Conservation (phyloP, 2,888 invertebrate genomes). For the Drosophila paucipuncta region DNA sequence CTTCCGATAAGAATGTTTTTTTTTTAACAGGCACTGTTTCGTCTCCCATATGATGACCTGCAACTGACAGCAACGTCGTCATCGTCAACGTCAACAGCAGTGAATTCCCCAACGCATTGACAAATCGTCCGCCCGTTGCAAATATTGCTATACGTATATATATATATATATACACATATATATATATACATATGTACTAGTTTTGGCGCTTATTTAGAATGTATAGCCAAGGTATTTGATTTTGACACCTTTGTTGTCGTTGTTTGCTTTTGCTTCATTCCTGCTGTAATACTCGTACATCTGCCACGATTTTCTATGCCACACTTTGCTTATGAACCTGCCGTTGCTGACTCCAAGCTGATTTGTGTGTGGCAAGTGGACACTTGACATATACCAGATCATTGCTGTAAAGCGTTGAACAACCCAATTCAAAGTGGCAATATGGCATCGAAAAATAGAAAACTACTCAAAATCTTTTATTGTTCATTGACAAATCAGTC, state of each 20-base stretch:
- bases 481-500: background rate
- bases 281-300: background rate
- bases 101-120: constrained; percentile 43
- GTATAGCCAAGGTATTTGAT: constrained; percentile 4
- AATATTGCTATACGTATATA: background rate
- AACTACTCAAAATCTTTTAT: background rate
- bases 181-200: no score
- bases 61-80: constrained; percentile 24
- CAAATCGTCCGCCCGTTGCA: constrained; percentile 35
- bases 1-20: no score
- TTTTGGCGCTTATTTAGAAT: background rate
- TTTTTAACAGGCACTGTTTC: no score
- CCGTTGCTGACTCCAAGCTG: background rate
- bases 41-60: constrained; percentile 17
- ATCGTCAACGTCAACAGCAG: background rate
- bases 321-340: background rate
- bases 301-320: constrained; percentile 13
- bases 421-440: constrained; percentile 3
- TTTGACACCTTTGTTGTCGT: constrained; percentile 29
- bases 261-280: constrained; percentile 2
- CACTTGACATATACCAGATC: constrained; percentile 41
- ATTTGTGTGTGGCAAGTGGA: constrained; percentile 6
- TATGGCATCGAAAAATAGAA: constrained; percentile 3
- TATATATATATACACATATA: background rate
- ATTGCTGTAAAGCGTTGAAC: constrained; percentile 8